A percentile compares a stretch with the other conserved stretches of the same genome.
These are phyloP conservation scores for Sorex araneus DNA, from an alignment of 2,113 vertebrate species.

Conservation along the genomic window DNA sequence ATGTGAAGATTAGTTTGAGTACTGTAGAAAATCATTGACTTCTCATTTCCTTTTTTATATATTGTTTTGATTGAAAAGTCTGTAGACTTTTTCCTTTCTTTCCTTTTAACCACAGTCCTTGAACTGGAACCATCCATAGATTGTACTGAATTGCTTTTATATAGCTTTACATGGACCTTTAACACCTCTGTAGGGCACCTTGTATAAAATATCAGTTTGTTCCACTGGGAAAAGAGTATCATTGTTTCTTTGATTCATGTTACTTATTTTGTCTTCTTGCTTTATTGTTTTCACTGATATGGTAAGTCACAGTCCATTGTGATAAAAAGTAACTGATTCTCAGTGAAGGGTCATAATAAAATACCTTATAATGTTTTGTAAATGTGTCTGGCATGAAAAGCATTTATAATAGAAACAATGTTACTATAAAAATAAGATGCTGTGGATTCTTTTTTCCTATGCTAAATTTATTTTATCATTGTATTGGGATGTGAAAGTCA, in stretches of 20 bases:
- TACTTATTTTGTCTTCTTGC: constrained; percentile 80
- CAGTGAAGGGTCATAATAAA: constrained; percentile 46
- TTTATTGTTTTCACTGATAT: constrained; percentile 86
- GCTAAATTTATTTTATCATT: constrained; percentile 19
- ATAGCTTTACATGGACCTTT: constrained; percentile 79
- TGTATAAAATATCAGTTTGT: constrained; percentile 83
- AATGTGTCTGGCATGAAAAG: neutral
- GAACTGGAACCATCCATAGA: constrained; percentile 78
- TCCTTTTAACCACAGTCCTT: constrained; percentile 74
- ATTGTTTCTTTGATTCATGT: constrained; percentile 79
- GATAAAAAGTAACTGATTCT: constrained; percentile 73
- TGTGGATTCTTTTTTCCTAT: constrained; percentile 40
- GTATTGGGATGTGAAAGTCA: constrained; percentile 6
- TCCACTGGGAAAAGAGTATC: constrained; percentile 83
- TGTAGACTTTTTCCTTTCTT: constrained; percentile 41
- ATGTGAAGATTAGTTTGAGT: neutral
- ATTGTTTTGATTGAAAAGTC: constrained; percentile 25
- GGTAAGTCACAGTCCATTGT: constrained; percentile 69
- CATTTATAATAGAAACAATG: neutral
- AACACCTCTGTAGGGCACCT: constrained; percentile 80
- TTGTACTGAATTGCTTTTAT: constrained; percentile 72
- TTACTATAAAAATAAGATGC: constrained; percentile 50
- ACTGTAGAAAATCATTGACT: constrained; percentile 51
- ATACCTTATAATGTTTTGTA: too few species aligned
- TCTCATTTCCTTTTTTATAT: constrained; percentile 48